These are phyloP conservation scores for Chalcosyrphus nemorum DNA, from an alignment of 2,888 invertebrate genomes.

Conservation along the genomic window DNA sequence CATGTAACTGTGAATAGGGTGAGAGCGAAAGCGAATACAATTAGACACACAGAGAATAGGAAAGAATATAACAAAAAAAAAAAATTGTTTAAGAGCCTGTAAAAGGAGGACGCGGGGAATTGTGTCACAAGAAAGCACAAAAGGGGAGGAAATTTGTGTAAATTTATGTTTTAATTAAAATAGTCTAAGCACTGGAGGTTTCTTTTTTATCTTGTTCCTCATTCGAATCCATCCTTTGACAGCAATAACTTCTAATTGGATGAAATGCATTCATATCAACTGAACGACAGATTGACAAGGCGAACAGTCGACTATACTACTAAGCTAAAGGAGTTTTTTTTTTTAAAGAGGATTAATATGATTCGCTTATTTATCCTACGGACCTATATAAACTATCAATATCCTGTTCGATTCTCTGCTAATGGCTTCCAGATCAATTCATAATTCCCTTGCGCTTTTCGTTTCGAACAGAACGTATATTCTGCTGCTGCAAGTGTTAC, in stretches of 20 bases:
- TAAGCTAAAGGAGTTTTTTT: background rate
- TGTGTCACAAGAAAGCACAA: conserved; percentile 15
- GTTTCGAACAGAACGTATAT: background rate
- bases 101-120: background rate
- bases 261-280: conserved; percentile 21
- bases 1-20: conserved; percentile 78
- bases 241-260: conserved; percentile 29
- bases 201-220: background rate
- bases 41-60: conserved; percentile 2
- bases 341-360: background rate
- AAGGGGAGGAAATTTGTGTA: conserved; percentile 40
- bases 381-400: background rate
- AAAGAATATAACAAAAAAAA: background rate
- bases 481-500: conserved; percentile 8
- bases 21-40: conserved; percentile 65
- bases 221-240: background rate
- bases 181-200: background rate
- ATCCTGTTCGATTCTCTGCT: background rate
- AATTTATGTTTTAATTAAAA: conserved; percentile 66
- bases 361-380: background rate
- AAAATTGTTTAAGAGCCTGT: conserved; percentile 9
- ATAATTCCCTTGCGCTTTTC: background rate
- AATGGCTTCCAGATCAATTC: background rate
- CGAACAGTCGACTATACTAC: background rate
- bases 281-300: background rate